Percentiles rank a stretch among this genome's conserved stretches.
These are phyloP conservation scores for Meteorus sp. DNA, from an alignment of 1,140 invertebrate genomes.

Conservation along the genomic window DNA sequence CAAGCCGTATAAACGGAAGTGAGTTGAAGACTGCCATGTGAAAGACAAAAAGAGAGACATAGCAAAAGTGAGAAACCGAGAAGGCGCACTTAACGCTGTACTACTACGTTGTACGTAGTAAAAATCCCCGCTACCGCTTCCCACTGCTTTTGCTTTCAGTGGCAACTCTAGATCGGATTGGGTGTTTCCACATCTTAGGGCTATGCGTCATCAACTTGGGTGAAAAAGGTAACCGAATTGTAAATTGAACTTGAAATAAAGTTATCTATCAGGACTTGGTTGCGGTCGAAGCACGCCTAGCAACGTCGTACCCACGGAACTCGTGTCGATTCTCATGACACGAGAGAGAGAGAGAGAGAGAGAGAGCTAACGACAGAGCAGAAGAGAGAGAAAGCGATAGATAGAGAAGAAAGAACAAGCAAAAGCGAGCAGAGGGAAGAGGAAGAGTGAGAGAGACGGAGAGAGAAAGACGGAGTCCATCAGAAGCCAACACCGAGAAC, in stretches of 20 bases:
- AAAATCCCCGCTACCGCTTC: no score
- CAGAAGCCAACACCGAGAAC: conserved; percentile 17
- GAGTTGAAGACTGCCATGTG: not conserved
- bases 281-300: conserved; percentile 41
- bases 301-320: conserved; percentile 35
- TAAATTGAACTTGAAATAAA: not conserved
- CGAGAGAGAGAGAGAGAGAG: conserved; percentile 5
- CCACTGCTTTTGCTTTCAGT: no score
- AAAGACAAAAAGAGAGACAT: not conserved
- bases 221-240: not conserved
- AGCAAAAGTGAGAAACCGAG: not conserved
- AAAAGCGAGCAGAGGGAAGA: not conserved
- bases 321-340: conserved; percentile 13
- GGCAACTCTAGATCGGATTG: no score
- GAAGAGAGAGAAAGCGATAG: conserved; percentile 12
- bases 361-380: conserved; percentile 12
- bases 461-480: conserved; percentile 3
- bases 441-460: conserved; percentile 10
- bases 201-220: not conserved
- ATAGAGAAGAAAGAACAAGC: conserved; percentile 1
- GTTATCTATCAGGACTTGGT: conserved; percentile 15
- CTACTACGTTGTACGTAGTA: no score
- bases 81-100: no score
- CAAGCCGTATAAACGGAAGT: not conserved
- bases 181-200: no score